Base-by-base conservation (phyloP, 2,888 invertebrate genomes). In the Leptopilina syphax region DNA sequence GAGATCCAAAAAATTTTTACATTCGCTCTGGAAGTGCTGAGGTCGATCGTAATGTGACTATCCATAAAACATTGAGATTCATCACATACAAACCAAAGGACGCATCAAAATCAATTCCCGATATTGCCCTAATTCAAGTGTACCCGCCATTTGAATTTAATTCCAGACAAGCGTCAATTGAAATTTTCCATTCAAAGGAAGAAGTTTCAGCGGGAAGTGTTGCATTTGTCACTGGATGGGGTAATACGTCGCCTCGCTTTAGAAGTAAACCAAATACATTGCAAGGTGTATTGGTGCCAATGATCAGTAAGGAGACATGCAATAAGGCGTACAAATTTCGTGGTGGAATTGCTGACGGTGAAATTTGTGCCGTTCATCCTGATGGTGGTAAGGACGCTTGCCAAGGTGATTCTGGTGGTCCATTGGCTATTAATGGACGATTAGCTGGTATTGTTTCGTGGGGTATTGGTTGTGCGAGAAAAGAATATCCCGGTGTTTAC, bases 21-120 rank as follows among this genome's bases (percentile, higher is more conserved):
- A 87, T 95, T 1, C 93, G 94, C 0, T 92, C 93, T 2, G 95
- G 95, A 4, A 93, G 94, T 12, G 93, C 93, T 0, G 92, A 92
- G 27, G 92, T 89, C 10, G 85, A 90, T 63, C 67, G 85, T 0
- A 94, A 93, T 1, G 95, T 95, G 0, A 86, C 92, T 63, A 5
- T 94, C 0, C 88, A 93, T 24, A 89, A 90, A 13, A 92, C 94
- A 0, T 90, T 91, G 87, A 94, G 41, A 85, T 93, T 0, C 92
- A 92, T 81, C 94, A 95, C 83, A 92, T 93, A 7, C 3, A 24
- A 6, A 24, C 4, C 24, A 93, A 92, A 76, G 9, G 8, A 1
- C 8, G 9, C 2, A 60, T 7, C n/a, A 9, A 63, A 18, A 24
- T 2, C 6, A 27, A 10, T 50, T 4, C 68, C 73, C 8, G 95